phyloP scores from a whole-genome alignment of 2,888 invertebrate species.

The Trichopoda pennipes region DNA sequence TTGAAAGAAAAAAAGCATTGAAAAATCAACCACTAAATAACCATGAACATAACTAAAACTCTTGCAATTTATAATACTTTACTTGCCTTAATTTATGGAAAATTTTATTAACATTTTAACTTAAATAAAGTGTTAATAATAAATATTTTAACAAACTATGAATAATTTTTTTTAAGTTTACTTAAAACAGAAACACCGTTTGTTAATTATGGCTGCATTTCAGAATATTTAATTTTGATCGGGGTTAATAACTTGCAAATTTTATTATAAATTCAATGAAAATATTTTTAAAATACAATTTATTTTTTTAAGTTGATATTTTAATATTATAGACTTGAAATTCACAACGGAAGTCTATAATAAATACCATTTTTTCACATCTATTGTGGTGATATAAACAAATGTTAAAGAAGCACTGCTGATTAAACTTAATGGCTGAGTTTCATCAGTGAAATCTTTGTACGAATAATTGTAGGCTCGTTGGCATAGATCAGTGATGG shows the following conservation, averaged over 20 bases:
- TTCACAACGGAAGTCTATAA: neutral
- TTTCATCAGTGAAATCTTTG: no score
- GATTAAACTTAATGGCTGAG: no score
- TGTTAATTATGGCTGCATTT: constrained; percentile 7
- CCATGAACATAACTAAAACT: no score
- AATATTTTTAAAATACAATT: neutral
- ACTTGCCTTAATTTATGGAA: neutral
- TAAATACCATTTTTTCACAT: neutral
- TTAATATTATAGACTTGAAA: neutral
- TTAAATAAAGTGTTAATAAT: neutral
- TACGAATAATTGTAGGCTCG: no score
- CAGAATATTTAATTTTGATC: constrained; percentile 19
- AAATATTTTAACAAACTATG: no score
- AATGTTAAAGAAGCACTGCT: no score
- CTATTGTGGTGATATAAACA: neutral
- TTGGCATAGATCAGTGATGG: no score
- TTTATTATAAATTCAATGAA: neutral
- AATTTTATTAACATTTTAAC: constrained; percentile 4
- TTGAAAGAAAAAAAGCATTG: no score
- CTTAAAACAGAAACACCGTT: neutral
- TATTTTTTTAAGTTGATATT: neutral
- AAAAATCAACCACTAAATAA: no score
- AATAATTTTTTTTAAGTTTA: neutral
- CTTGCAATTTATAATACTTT: no score
- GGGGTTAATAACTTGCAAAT: constrained; percentile 24